Conservation (phyloP, 2,888 invertebrate genomes). For the Helicoverpa assulta region DNA sequence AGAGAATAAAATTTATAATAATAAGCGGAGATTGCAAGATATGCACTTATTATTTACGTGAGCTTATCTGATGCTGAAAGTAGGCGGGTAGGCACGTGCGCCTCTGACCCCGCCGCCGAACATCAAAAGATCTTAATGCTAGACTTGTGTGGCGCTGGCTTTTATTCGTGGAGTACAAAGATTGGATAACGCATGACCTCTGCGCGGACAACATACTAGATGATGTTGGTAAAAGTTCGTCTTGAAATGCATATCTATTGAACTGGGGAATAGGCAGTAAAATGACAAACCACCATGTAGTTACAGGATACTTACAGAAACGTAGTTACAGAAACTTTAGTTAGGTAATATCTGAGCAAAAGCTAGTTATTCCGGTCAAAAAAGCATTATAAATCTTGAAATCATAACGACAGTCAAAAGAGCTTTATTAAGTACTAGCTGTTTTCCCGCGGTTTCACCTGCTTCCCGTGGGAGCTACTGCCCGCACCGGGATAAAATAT, state of each 20-base stretch:
- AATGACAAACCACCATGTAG: constrained; percentile 4
- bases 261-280: constrained; percentile 12
- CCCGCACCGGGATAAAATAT: too few species aligned
- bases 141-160: constrained; percentile 63
- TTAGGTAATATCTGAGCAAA: constrained; percentile 24
- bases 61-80: constrained; percentile 69
- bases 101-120: constrained; percentile 73
- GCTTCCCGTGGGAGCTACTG: too few species aligned
- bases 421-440: neutral
- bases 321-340: too few species aligned
- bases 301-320: constrained; percentile 17
- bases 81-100: constrained; percentile 74
- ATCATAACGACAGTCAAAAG: neutral
- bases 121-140: constrained; percentile 70
- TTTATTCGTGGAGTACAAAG: constrained; percentile 66
- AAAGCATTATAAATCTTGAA: constrained; percentile 14
- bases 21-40: constrained; percentile 67
- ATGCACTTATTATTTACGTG: constrained; percentile 70
- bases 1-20: constrained; percentile 61
- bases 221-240: constrained; percentile 37
- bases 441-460: too few species aligned
- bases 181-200: constrained; percentile 62
- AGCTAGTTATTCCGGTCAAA: constrained; percentile 27
- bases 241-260: constrained; percentile 38
- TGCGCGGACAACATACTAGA: constrained; percentile 37